Conservation (phyloP, 2,113 vertebrate genomes). For the Oreochromis aureus region DNA sequence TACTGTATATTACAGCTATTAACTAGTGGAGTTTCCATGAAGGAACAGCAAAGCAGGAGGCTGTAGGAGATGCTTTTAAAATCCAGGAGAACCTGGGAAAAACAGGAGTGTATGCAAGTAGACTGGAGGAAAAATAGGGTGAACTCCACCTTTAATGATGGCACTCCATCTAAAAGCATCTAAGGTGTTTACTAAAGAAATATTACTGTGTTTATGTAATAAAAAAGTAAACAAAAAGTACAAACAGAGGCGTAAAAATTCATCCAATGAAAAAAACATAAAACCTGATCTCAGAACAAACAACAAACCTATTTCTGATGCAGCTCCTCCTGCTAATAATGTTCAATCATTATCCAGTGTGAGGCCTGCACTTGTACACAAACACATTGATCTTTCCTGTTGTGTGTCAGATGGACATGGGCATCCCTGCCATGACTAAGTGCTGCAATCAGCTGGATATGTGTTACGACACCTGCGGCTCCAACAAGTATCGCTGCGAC, state of each 20-base stretch:
- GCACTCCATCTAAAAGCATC: neutral
- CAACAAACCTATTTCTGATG: neutral
- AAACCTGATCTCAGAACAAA: neutral
- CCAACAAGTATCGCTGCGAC: slow-evolving; percentile 97
- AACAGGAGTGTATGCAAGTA: neutral
- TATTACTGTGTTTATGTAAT: neutral
- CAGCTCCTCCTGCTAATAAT: neutral
- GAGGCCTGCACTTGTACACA: accelerated
- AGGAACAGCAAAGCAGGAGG: neutral
- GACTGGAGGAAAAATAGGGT: accelerated
- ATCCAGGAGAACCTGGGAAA: neutral
- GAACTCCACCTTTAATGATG: neutral
- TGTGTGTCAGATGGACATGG: slow-evolving; percentile 83
- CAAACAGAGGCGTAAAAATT: neutral
- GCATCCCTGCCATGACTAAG: slow-evolving; percentile 98
- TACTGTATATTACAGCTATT: neutral
- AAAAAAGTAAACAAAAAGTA: neutral
- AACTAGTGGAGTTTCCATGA: neutral
- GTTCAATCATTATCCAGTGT: neutral
- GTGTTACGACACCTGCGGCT: slow-evolving; percentile 95
- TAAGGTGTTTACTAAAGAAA: neutral
- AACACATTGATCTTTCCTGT: neutral
- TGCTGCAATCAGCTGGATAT: slow-evolving; percentile 95
- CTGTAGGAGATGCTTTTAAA: neutral
- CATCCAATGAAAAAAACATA: accelerated